Evolutionary conservation across 2,113 vertebrate species (phyloP).

Genomic region (Rhizomys pruinosus): DNA sequence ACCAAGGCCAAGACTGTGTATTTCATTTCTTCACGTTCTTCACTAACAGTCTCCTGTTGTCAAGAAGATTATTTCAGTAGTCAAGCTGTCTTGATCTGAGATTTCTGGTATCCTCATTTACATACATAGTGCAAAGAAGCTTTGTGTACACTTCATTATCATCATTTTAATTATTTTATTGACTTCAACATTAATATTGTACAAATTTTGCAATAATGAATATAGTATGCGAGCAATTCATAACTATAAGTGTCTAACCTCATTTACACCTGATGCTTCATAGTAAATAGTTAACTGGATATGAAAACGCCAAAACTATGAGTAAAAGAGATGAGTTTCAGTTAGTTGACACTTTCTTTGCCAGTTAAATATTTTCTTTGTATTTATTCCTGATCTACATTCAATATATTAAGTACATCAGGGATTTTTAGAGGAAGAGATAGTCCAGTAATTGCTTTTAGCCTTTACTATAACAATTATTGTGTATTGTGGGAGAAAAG

Average conservation of each 20-base stretch:
- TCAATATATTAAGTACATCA: neutral
- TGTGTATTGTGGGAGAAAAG: neutral
- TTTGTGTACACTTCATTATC: constrained; percentile 61
- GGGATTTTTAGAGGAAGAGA: neutral
- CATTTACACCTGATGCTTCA: constrained; percentile 39
- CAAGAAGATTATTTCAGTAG: neutral
- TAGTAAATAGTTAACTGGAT: constrained; percentile 65
- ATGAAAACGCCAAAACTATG: constrained; percentile 50
- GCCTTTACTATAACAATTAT: neutral
- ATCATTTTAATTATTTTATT: constrained; percentile 66
- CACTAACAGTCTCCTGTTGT: constrained; percentile 13
- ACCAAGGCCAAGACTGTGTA: neutral
- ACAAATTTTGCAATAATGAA: constrained; percentile 55
- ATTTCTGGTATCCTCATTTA: constrained; percentile 45
- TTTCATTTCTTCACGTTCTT: constrained; percentile 24
- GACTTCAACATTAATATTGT: constrained; percentile 49
- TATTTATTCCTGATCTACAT: constrained; percentile 42
- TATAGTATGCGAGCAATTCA: constrained; percentile 40
- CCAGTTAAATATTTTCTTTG: constrained; percentile 52
- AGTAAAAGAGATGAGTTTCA: constrained; percentile 12
- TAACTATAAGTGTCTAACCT: constrained; percentile 61
- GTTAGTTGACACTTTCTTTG: constrained; percentile 47
- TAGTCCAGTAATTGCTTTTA: constrained; percentile 1
- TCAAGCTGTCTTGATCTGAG: neutral
- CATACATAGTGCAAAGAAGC: neutral